phyloP scores from a whole-genome alignment of 2,888 invertebrate genomes.

The Thymelicus lineola region DNA sequence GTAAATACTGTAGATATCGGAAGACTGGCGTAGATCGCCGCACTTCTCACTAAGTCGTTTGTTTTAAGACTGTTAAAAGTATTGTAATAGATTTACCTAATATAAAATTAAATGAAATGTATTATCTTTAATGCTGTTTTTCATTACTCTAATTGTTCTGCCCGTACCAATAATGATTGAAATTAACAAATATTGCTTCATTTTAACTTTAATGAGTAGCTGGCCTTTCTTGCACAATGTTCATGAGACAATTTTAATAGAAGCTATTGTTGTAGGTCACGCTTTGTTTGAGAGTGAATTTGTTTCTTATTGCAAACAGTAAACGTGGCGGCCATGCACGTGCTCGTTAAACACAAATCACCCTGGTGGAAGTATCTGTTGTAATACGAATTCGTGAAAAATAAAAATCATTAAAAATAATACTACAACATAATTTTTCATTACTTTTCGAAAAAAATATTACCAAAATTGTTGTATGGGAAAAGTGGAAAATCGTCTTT shows the following conservation, averaged over 20 bases:
- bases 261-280: conserved; percentile 43
- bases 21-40: conserved; percentile 70
- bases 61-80: conserved; percentile 85
- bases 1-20: conserved; percentile 75
- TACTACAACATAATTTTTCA: too few relatives aligned
- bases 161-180: background rate
- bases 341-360: conserved; percentile 22
- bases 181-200: conserved; percentile 4
- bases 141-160: conserved; percentile 42
- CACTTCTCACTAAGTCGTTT: conserved; percentile 78
- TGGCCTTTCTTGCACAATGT: conserved; percentile 33
- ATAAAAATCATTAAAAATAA: too few relatives aligned
- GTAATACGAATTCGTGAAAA: too few relatives aligned
- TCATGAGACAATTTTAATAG: conserved; percentile 45
- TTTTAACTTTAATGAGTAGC: conserved; percentile 30
- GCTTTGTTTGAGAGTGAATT: conserved; percentile 45
- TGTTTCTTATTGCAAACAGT: background rate
- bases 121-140: conserved; percentile 56
- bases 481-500: too few relatives aligned
- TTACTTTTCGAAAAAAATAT: too few relatives aligned
- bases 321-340: conserved; percentile 26
- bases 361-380: too few relatives aligned
- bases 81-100: conserved; percentile 81
- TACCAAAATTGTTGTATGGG: too few relatives aligned
- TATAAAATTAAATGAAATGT: conserved; percentile 69